These are phyloP conservation scores for Charina bottae DNA, from an alignment of 2,113 vertebrate species.

Conservation along the genomic window DNA sequence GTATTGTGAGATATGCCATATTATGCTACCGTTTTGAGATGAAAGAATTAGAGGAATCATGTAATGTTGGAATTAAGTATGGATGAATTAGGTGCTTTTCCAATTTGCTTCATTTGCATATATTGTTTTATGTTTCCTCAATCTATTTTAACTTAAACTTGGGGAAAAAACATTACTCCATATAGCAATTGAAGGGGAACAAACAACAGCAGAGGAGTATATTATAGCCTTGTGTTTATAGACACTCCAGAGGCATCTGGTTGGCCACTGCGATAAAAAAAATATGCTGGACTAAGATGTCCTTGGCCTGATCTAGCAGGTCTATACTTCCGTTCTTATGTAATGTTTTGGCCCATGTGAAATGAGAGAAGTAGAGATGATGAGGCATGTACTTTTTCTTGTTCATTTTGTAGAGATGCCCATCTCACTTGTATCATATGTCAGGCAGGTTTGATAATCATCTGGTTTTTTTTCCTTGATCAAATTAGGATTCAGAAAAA, in stretches of 20 bases:
- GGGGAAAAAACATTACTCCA: too few species aligned
- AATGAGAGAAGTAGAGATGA: background rate
- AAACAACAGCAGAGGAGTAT: too few species aligned
- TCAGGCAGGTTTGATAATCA: background rate
- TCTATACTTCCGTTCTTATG: background rate
- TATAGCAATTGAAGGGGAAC: too few species aligned
- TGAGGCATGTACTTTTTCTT: background rate
- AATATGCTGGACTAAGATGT: too few species aligned
- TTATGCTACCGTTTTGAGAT: too few species aligned
- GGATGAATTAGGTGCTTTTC: background rate
- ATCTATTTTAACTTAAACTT: background rate
- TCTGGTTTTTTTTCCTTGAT: too few species aligned
- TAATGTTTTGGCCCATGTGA: background rate
- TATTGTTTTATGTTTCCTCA: background rate
- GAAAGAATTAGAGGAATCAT: background rate
- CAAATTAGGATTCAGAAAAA: background rate
- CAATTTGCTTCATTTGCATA: background rate
- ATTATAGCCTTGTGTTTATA: too few species aligned
- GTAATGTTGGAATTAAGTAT: background rate
- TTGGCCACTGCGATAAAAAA: too few species aligned
- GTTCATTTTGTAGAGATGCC: background rate
- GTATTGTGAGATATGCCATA: too few species aligned
- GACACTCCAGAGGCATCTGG: too few species aligned
- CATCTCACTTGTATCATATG: background rate
- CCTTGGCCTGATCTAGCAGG: background rate